phyloP scores from a whole-genome alignment of 2,113 vertebrate species.

The Charina bottae region DNA sequence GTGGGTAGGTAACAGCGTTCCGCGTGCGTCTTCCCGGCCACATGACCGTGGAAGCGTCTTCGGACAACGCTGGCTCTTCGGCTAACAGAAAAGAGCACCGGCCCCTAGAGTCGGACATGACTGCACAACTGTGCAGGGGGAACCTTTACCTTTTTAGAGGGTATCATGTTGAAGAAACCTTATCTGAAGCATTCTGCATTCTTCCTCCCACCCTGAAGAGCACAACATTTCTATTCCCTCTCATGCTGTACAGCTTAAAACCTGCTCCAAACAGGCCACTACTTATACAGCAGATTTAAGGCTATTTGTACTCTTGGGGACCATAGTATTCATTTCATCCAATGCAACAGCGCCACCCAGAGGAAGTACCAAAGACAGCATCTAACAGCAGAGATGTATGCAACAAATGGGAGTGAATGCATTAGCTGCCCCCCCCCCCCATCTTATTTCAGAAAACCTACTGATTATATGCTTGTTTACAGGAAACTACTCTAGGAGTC shows the following conservation, averaged over 20 bases:
- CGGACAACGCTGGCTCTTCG: too few relatives aligned
- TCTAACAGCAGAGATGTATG: neutral
- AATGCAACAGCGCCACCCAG: neutral
- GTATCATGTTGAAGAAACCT: neutral
- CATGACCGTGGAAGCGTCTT: too few relatives aligned
- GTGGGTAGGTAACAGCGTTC: too few relatives aligned
- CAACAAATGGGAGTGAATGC: neutral
- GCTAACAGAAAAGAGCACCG: too few relatives aligned
- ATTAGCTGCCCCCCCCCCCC: too few relatives aligned
- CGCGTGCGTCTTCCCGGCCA: too few relatives aligned
- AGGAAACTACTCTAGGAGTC: neutral
- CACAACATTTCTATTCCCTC: neutral
- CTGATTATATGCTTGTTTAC: neutral
- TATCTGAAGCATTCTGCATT: neutral
- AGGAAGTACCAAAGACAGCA: neutral
- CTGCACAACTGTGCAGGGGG: too few relatives aligned
- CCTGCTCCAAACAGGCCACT: too few relatives aligned
- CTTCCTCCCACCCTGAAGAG: neutral
- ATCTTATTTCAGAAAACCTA: neutral
- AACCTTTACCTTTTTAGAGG: too few relatives aligned
- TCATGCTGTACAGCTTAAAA: too few relatives aligned
- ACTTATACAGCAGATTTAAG: neutral
- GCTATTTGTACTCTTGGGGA: neutral
- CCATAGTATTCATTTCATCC: too few relatives aligned
- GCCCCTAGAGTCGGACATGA: too few relatives aligned